Percentiles rank a stretch among this genome's conserved stretches.
These are phyloP conservation scores for Nebria brevicollis DNA, from an alignment of 2,888 invertebrate genomes.

Conservation along the genomic window DNA sequence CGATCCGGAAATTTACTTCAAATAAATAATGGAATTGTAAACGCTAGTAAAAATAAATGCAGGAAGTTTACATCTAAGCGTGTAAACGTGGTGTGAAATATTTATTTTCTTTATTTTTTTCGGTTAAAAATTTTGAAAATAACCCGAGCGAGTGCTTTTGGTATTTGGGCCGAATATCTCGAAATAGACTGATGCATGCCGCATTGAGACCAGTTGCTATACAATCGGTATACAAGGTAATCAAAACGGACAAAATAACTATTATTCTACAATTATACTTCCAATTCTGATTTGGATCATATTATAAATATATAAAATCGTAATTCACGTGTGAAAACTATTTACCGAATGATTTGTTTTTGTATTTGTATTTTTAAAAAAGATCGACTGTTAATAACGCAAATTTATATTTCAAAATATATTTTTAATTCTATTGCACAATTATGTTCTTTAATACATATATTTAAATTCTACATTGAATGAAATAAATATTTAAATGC, in stretches of 20 bases:
- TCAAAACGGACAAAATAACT: background rate
- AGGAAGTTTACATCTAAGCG: conserved; percentile 1
- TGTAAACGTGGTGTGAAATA: background rate
- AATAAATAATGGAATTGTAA: background rate
- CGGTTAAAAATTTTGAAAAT: background rate
- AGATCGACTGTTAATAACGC: too few relatives aligned
- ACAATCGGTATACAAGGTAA: background rate
- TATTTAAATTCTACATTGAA: conserved; percentile 26
- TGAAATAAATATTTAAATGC: background rate
- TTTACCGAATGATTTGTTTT: too few relatives aligned
- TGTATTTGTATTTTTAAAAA: too few relatives aligned
- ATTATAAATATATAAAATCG: background rate
- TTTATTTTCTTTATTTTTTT: background rate
- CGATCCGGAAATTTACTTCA: background rate
- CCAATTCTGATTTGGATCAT: background rate
- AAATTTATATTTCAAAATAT: background rate
- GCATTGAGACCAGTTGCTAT: background rate
- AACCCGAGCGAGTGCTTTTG: background rate
- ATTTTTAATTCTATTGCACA: background rate
- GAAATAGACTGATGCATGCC: background rate
- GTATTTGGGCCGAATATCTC: background rate
- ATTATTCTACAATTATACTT: background rate
- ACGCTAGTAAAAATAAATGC: background rate
- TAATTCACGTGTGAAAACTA: too few relatives aligned
- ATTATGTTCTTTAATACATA: background rate